Conservation (phyloP, 2,797 vertebrate genomes). For the Mus caroli region DNA sequence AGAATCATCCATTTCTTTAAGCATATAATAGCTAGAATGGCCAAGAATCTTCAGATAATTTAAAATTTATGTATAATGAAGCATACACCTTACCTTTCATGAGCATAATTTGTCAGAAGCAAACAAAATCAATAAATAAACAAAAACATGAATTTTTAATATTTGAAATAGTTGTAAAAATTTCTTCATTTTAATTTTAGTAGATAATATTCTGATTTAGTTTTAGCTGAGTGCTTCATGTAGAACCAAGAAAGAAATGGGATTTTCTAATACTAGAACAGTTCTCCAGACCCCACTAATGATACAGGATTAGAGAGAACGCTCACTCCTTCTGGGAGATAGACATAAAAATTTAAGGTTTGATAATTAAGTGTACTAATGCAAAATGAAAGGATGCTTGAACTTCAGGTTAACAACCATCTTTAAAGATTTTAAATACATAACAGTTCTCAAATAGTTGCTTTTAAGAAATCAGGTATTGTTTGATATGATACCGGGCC, state of each 20-base stretch:
- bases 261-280: background rate
- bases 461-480: background rate
- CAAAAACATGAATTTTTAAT: background rate
- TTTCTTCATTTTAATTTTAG: slow-evolving; percentile 2
- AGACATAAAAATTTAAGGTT: background rate
- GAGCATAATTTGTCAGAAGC: background rate
- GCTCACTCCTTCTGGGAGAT: background rate
- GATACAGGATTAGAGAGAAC: background rate
- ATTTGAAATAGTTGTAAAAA: slow-evolving; percentile 15
- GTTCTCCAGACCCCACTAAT: background rate
- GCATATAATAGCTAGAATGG: background rate
- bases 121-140: background rate
- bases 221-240: background rate
- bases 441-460: background rate
- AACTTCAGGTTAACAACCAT: background rate
- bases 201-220: background rate
- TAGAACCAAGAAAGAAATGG: background rate
- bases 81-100: background rate
- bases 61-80: background rate
- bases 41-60: slow-evolving; percentile 5
- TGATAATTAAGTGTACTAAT: background rate
- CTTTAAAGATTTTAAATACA: background rate
- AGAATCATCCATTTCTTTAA: slow-evolving; percentile 14
- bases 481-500: background rate
- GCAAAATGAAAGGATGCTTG: background rate